phyloP scores from a whole-genome alignment of 2,797 vertebrate genomes.

The Myotis daubentonii region DNA sequence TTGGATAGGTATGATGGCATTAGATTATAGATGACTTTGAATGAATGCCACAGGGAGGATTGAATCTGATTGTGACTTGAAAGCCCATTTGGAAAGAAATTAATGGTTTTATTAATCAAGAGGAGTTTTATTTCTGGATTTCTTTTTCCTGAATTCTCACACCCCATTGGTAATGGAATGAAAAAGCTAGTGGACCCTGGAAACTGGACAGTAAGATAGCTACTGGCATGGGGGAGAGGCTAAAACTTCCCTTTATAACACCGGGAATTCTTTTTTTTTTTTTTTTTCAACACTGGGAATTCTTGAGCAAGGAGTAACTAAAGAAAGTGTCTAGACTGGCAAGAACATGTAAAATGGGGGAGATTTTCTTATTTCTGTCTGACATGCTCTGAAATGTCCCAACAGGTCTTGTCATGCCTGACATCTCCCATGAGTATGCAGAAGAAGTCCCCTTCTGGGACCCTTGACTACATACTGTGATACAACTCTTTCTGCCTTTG shows the following conservation, averaged over 20 bases:
- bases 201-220: background rate
- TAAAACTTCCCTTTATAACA: background rate
- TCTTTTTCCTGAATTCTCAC: background rate
- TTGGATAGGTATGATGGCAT: background rate
- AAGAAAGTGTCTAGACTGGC: slow-evolving; percentile 5
- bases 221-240: background rate
- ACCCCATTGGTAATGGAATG: background rate
- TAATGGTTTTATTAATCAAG: slow-evolving; percentile 15
- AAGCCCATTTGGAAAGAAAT: background rate
- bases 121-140: background rate
- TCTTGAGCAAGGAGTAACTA: background rate
- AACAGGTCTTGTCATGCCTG: background rate
- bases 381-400: slow-evolving; percentile 14
- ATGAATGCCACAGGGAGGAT: background rate
- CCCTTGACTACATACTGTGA: background rate
- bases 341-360: background rate
- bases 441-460: background rate
- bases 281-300: background rate
- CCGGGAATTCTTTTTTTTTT: no score
- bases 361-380: background rate
- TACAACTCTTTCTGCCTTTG: background rate
- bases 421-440: background rate
- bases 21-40: background rate
- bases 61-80: background rate
- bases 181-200: background rate